phyloP scores from a whole-genome alignment of 2,888 invertebrate genomes.

The Petrophora chlorosata region DNA sequence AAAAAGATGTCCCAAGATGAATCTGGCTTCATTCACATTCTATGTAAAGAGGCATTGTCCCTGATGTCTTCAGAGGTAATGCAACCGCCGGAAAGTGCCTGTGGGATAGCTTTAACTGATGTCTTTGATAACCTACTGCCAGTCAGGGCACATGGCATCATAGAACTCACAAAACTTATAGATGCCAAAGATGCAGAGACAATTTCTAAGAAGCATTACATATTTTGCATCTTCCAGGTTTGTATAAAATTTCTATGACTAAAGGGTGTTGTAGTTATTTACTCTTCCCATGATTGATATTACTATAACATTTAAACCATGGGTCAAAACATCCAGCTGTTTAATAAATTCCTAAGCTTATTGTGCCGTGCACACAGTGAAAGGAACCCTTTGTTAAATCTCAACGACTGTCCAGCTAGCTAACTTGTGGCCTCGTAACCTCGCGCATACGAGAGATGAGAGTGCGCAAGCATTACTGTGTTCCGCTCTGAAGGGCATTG shows the following conservation, averaged over 20 bases:
- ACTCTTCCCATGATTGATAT: too few species aligned
- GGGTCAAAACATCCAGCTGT: too few species aligned
- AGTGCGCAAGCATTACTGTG: too few species aligned
- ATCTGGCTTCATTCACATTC: constrained; percentile 52
- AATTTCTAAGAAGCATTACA: constrained; percentile 85
- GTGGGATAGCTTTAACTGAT: constrained; percentile 86
- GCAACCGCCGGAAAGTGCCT: constrained; percentile 60
- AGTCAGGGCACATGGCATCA: constrained; percentile 91
- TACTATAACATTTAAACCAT: too few species aligned
- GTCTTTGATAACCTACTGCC: constrained; percentile 89
- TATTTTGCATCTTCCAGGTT: constrained; percentile 90
- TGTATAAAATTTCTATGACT: constrained; percentile 46
- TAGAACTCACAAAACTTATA: constrained; percentile 88
- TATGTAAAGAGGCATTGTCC: constrained; percentile 65
- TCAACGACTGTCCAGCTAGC: too few species aligned
- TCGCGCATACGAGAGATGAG: too few species aligned
- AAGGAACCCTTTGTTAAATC: too few species aligned
- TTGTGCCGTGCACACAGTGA: too few species aligned
- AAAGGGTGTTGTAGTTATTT: neutral
- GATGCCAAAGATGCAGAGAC: constrained; percentile 86
- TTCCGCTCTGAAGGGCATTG: too few species aligned
- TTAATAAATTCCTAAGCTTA: too few species aligned
- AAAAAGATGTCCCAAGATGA: constrained; percentile 50
- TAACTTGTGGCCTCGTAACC: too few species aligned
- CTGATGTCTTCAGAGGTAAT: constrained; percentile 50